Base-by-base conservation (phyloP, 35 echinoderm and acorn worm genomes). In the Patiria miniata region DNA sequence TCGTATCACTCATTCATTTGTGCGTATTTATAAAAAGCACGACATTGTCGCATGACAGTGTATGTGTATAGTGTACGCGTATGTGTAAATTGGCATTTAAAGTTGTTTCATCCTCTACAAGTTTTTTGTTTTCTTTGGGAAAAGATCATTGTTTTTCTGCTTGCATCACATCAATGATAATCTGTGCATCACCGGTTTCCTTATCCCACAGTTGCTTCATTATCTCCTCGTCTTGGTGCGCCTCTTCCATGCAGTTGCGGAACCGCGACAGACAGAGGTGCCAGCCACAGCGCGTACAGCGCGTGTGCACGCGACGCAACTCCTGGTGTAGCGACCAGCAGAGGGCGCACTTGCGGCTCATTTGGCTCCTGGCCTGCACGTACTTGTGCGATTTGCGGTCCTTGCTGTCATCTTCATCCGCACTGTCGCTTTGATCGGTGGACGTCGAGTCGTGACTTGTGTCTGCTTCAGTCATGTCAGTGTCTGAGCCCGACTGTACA, bases 301-400 rank as follows among this genome's bases (percentile, higher is more conserved):
- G 61, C 23, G 65, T 73, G 65, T 73, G 65, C 14, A 73, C 65
- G 19, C 29, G 26, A 14, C 65, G 65, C 19, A 30, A 26, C 65
- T 73, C 65, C 7, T 30, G 65, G 34, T 73, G 26, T 10, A 73
- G 65, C 9, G 65, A 22, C 65, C 65, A 73, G 29, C 65, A 73
- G 65, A 73, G 65, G 65, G 65, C 65, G n/a, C 65, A 73, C 65
- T 73, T 73, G 26, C 34, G 65, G 19, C 65, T 23, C 26, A 73
- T 28, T 23, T 23, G 26, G 34, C 65, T 73, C 14, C 65, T 22
- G 8, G 65, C 65, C 15, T 73, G 65, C 26, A 73, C 65, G 26
- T 73, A 73, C 65, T 73, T 73, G 26, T 73, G 65, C 26, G 34
- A 23, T 9, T 47, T 47, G 42, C 42, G 12, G 42, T 47, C 42